These are phyloP conservation scores for Staurois parvus DNA, from an alignment of 2,797 vertebrate genomes.

Conservation along the genomic window DNA sequence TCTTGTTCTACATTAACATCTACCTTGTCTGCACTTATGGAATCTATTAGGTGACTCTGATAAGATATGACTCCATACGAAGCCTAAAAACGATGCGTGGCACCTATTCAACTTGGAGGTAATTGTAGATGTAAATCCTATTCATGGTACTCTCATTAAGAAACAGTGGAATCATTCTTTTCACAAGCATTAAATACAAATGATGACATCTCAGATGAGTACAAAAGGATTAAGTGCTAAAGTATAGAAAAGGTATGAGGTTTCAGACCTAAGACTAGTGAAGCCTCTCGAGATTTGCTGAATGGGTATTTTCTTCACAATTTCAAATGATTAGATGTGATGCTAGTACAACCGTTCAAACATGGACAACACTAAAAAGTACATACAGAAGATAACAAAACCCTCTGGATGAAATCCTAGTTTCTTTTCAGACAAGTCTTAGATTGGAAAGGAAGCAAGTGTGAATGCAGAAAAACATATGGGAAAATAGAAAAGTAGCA, in stretches of 20 bases:
- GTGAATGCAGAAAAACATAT: conserved; percentile 12
- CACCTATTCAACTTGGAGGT: background rate
- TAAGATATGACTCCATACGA: conserved; percentile 1
- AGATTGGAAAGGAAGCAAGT: conserved; percentile 22
- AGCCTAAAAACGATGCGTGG: background rate
- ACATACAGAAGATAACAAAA: conserved; percentile 13
- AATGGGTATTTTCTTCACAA: conserved; percentile 10
- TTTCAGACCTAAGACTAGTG: conserved; percentile 23
- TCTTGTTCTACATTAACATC: background rate
- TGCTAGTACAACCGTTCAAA: background rate
- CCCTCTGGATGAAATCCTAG: background rate
- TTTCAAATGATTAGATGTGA: conserved; percentile 26
- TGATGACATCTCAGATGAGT: conserved; percentile 16
- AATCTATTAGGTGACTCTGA: background rate
- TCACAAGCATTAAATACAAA: conserved; percentile 48
- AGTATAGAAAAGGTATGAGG: conserved; percentile 41
- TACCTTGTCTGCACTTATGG: background rate
- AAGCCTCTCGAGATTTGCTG: conserved; percentile 31
- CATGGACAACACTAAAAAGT: conserved; percentile 16
- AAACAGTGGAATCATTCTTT: conserved; percentile 36
- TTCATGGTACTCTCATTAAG: conserved; percentile 50
- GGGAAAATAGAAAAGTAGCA: conserved; percentile 2
- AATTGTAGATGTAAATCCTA: background rate
- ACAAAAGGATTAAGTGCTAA: conserved; percentile 54
- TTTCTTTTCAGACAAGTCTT: conserved; percentile 20